Evolutionary conservation across 2,797 vertebrate genomes (phyloP), one percentile per base, ranked within the genome.

Genomic region (Platalea minor): DNA sequence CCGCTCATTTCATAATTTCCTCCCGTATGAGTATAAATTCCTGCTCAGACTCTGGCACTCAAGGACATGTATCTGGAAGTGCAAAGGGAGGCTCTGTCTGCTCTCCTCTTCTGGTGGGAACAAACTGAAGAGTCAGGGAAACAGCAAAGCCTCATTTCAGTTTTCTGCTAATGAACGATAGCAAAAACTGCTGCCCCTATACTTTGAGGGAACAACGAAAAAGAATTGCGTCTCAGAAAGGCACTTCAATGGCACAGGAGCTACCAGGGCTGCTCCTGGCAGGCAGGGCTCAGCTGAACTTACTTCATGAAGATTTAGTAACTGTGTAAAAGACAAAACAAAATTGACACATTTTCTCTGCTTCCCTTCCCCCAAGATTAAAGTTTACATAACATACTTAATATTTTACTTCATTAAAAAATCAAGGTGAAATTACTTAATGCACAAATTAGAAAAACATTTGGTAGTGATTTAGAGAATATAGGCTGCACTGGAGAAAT

Each of bases 351-450:
- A 39, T 20, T 88, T 89, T 51, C 56, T 63, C 48, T n/a, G 35
- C 19, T 61, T 85, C 63, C 11, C 33, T 88, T 63, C 21, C 25
- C 18, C n/a, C 41, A 35, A 0, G 2, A 79, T 15, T 68, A 13
- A 78, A 81, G 50, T 92, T 72, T 74, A 51, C 18, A 4, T 73
- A 74, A 76, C 10, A 48, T 50, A 76, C 17, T 89, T 65, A 67
- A 63, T 63, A 74, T 89, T 94, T 94, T 41, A 82, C 68, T 92
- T 89, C 54, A 63, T 79, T 76, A 45, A 93, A 89, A 91, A 84
- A 81, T 61, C 41, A 76, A 89, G 75, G 5, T 79, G 63, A 84
- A 91, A 90, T 85, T 72, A 67, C n/a, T 89, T 74, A 77, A 76
- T 54, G 48, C 37, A 50, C 18, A 75, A 53, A 57, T 83, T 11